phyloP scores from a whole-genome alignment of 2,888 invertebrate genomes.

The Buathra laborator region DNA sequence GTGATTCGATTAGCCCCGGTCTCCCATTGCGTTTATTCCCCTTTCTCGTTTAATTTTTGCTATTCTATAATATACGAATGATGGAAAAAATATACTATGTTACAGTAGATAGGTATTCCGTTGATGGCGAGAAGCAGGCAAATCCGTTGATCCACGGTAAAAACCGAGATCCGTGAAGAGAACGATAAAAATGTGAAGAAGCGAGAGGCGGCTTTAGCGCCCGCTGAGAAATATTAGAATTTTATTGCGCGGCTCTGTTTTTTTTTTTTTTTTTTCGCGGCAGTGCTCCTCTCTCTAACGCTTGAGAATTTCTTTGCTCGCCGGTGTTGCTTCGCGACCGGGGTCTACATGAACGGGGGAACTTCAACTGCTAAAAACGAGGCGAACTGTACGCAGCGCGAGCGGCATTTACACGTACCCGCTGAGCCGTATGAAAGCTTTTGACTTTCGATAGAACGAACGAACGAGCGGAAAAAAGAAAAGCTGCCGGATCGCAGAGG shows the following conservation, averaged over 20 bases:
- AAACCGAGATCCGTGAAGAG: neutral
- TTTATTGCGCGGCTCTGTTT: constrained; percentile 38
- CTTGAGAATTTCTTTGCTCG: constrained; percentile 43
- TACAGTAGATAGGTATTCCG: neutral
- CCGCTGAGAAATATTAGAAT: constrained; percentile 44
- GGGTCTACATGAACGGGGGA: constrained; percentile 7
- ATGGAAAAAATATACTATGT: constrained; percentile 8
- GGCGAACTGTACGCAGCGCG: constrained; percentile 41
- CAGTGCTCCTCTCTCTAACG: neutral
- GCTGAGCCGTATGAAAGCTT: constrained; percentile 44
- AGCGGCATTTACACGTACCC: constrained; percentile 47
- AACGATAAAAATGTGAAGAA: neutral
- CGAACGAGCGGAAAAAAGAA: constrained; percentile 12
- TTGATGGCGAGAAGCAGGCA: neutral
- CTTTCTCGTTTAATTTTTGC: neutral
- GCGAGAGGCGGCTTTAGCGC: neutral
- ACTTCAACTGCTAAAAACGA: constrained; percentile 40
- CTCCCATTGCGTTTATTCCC: neutral
- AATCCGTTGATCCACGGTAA: constrained; percentile 18
- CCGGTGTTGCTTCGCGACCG: constrained; percentile 38
- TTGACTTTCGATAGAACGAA: constrained; percentile 30
- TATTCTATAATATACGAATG: constrained; percentile 27
- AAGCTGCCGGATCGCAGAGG: constrained; percentile 19
- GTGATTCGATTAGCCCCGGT: too few species aligned
- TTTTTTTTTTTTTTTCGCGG: constrained; percentile 17